Conservation (phyloP, 2,888 invertebrate genomes). For the Melinaea marsaeus region DNA sequence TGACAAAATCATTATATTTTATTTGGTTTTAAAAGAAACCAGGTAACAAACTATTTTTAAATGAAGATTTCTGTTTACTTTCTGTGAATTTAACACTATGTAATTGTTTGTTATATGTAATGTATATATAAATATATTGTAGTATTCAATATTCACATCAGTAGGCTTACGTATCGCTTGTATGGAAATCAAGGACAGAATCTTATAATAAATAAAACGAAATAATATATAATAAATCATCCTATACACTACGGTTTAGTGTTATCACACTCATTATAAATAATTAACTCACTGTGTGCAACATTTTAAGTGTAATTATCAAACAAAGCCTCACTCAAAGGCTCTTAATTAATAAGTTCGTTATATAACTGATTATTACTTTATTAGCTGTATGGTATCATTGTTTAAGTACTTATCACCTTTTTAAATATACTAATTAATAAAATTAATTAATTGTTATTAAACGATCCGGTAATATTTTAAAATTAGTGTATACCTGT, state of each 20-base stretch:
- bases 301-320: constrained; percentile 11
- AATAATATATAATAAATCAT: neutral
- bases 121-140: too few relatives aligned
- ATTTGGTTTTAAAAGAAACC: neutral
- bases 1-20: too few relatives aligned
- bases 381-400: neutral
- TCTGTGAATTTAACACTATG: too few relatives aligned
- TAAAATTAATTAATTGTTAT: too few relatives aligned
- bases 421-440: too few relatives aligned
- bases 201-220: neutral
- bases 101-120: too few relatives aligned
- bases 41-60: neutral
- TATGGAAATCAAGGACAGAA: neutral
- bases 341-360: neutral
- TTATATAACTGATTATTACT: neutral
- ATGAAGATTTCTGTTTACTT: too few relatives aligned
- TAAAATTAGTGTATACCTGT: too few relatives aligned
- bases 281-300: constrained; percentile 13
- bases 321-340: constrained; percentile 3
- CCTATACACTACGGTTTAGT: neutral
- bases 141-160: too few relatives aligned
- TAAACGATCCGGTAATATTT: too few relatives aligned
- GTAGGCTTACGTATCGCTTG: too few relatives aligned
- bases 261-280: constrained; percentile 17
- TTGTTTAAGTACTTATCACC: neutral